These are phyloP conservation scores for Enoplosus armatus DNA, from an alignment of 2,797 vertebrate species.

Conservation along the genomic window DNA sequence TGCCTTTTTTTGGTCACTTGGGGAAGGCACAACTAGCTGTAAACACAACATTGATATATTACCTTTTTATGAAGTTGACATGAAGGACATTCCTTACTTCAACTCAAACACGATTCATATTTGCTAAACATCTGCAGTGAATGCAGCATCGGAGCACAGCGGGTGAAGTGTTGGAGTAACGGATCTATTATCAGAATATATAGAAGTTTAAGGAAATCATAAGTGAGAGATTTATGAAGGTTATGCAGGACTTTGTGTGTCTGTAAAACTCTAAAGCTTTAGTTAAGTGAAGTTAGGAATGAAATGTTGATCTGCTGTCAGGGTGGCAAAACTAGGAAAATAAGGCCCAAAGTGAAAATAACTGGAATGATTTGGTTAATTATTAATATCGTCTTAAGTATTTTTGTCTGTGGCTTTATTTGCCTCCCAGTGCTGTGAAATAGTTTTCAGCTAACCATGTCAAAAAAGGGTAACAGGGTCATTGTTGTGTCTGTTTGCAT, in stretches of 20 bases:
- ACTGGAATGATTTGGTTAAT: constrained; percentile 12
- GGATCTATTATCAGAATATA: constrained; percentile 5
- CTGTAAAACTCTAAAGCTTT: not conserved
- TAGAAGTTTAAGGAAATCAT: not conserved
- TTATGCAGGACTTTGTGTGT: not conserved
- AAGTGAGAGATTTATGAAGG: not conserved
- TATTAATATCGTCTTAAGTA: constrained; percentile 20
- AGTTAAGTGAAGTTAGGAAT: not conserved
- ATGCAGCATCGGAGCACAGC: not conserved
- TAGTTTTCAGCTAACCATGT: constrained; percentile 25
- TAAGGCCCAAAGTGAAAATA: not conserved
- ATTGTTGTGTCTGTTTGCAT: constrained; percentile 62
- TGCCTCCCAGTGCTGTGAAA: constrained; percentile 17
- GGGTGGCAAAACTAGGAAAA: not conserved
- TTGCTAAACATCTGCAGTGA: constrained; percentile 14
- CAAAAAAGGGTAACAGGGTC: constrained; percentile 54
- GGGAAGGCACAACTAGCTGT: not conserved
- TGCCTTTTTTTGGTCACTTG: not conserved
- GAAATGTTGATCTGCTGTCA: not conserved
- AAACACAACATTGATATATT: not conserved
- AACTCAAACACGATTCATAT: not conserved
- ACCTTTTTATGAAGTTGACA: not conserved
- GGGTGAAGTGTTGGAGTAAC: not conserved
- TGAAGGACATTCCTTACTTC: not conserved
- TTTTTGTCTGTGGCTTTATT: constrained; percentile 12